A percentile compares a stretch with the other conserved stretches of the same genome.
Evolutionary conservation across 2,113 vertebrate genomes (phyloP).

Genomic region (Psettodes erumei): DNA sequence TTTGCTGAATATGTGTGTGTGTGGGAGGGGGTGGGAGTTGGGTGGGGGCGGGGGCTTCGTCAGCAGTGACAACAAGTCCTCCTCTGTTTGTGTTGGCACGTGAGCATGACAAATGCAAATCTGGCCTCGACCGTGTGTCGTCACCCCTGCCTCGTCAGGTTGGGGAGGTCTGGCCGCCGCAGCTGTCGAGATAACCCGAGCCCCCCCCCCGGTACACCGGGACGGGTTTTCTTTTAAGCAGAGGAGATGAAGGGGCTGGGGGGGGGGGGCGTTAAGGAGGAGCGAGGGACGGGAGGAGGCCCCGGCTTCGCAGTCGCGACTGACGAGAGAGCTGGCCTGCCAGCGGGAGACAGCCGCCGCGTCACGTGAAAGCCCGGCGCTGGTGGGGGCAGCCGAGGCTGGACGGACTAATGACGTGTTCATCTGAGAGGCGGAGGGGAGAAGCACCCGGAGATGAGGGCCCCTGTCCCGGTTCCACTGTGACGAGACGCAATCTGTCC

Average conservation of each 20-base stretch:
- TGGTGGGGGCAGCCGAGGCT: slow-evolving; percentile 41
- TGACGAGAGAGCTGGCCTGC: slow-evolving; percentile 16
- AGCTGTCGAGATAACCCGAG: slow-evolving; percentile 60
- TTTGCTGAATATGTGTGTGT: slow-evolving; percentile 29
- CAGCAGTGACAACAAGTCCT: slow-evolving; percentile 49
- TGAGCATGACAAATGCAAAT: slow-evolving; percentile 58
- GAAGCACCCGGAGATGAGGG: slow-evolving; percentile 21
- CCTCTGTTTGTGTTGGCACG: slow-evolving; percentile 54
- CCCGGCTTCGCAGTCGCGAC: slow-evolving; percentile 15
- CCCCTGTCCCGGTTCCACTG: slow-evolving; percentile 10
- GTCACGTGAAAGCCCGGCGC: slow-evolving; percentile 58
- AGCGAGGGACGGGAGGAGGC: not conserved
- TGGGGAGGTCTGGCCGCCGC: slow-evolving; percentile 33
- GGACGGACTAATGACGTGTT: slow-evolving; percentile 73
- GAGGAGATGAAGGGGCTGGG: slow-evolving; percentile 6
- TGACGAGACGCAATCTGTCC: not conserved
- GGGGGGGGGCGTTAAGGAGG: slow-evolving; percentile 10
- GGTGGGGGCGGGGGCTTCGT: slow-evolving; percentile 18
- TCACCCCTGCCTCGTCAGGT: slow-evolving; percentile 50
- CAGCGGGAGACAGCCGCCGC: slow-evolving; percentile 43
- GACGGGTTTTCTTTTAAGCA: slow-evolving; percentile 13
- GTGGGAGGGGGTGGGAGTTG: too few species aligned
- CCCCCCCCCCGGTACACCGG: slow-evolving; percentile 36
- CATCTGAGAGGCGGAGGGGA: slow-evolving; percentile 56
- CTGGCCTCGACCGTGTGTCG: slow-evolving; percentile 46